These are phyloP conservation scores for Parapristionchus giblindavisi DNA, from an alignment of 2,888 invertebrate species.

Conservation along the genomic window DNA sequence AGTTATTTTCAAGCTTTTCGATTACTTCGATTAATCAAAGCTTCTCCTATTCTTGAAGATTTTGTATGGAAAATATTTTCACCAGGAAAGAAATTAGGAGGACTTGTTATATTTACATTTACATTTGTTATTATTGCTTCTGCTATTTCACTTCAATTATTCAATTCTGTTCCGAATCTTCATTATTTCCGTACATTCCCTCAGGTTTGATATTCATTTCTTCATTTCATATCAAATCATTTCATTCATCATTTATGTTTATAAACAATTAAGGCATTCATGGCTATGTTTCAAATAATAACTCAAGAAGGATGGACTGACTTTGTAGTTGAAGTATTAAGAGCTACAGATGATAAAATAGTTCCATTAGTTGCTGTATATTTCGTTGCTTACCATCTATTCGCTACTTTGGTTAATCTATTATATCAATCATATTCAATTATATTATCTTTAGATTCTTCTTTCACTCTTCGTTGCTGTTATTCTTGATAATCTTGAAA, in stretches of 20 bases:
- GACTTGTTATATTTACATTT: conserved; percentile 98
- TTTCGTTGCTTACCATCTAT: conserved; percentile 97
- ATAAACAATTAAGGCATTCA: conserved; percentile 81
- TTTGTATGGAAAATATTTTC: conserved; percentile 80
- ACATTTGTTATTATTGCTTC: conserved; percentile 97
- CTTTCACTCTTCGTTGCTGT: conserved; percentile 99
- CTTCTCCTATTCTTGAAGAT: conserved; percentile 96
- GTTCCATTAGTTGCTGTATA: conserved; percentile 85
- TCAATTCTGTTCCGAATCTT: conserved; percentile 92
- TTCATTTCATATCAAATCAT: conserved; percentile 61
- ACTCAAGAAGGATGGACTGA: conserved; percentile 99
- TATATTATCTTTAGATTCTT: conserved; percentile 78
- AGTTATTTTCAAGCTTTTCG: conserved; percentile 89
- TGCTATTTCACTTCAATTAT: conserved; percentile 97
- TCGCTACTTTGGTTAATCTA: conserved; percentile 84
- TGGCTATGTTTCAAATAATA: conserved; percentile 99
- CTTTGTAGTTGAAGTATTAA: conserved; percentile 97
- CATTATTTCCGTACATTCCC: conserved; percentile 98
- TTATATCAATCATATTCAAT: conserved; percentile 7
- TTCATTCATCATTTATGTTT: background rate
- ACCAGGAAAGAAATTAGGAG: conserved; percentile 93
- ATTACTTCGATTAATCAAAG: conserved; percentile 93
- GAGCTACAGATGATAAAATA: conserved; percentile 59
- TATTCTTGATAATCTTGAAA: conserved; percentile 96
- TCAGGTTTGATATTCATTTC: conserved; percentile 76